phyloP scores from a whole-genome alignment of 1,140 invertebrate species.

The Hypothenemus hampei region DNA sequence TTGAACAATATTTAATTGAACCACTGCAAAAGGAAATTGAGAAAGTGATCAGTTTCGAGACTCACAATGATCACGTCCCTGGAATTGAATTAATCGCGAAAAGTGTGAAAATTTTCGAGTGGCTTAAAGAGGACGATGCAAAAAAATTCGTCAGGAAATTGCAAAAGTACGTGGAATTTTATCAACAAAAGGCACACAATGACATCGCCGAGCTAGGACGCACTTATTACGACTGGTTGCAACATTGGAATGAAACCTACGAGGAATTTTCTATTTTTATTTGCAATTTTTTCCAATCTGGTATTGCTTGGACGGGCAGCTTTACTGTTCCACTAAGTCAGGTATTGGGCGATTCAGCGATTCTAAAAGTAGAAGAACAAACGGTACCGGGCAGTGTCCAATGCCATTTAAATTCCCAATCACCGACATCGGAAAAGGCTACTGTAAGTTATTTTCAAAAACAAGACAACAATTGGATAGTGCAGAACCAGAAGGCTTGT shows the following conservation, averaged over 20 bases:
- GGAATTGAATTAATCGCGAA: conserved; percentile 15
- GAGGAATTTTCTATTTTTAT: conserved; percentile 23
- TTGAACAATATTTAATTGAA: conserved; percentile 21
- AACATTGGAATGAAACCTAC: conserved; percentile 17
- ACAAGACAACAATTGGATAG: conserved; percentile 18
- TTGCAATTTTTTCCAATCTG: conserved; percentile 19
- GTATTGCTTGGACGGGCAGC: conserved; percentile 8
- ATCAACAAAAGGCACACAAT: conserved; percentile 17
- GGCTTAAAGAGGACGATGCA: conserved; percentile 8
- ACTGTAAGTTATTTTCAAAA: background rate
- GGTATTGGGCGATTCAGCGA: conserved; percentile 10
- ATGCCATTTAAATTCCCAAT: background rate
- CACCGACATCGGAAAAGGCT: background rate
- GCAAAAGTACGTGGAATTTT: conserved; percentile 23
- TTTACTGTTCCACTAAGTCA: background rate
- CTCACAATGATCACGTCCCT: conserved; percentile 15
- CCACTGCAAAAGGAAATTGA: conserved; percentile 13
- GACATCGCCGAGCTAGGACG: conserved; percentile 12
- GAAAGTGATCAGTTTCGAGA: conserved; percentile 7
- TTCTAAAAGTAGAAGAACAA: background rate
- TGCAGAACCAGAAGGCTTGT: conserved; percentile 15
- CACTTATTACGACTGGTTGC: conserved; percentile 15
- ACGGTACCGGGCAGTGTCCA: conserved; percentile 2
- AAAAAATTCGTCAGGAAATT: conserved; percentile 14
- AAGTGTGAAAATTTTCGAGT: conserved; percentile 23